These are phyloP conservation scores for Zelostemma sp. DNA, from an alignment of 1,140 invertebrate genomes.

Conservation along the genomic window DNA sequence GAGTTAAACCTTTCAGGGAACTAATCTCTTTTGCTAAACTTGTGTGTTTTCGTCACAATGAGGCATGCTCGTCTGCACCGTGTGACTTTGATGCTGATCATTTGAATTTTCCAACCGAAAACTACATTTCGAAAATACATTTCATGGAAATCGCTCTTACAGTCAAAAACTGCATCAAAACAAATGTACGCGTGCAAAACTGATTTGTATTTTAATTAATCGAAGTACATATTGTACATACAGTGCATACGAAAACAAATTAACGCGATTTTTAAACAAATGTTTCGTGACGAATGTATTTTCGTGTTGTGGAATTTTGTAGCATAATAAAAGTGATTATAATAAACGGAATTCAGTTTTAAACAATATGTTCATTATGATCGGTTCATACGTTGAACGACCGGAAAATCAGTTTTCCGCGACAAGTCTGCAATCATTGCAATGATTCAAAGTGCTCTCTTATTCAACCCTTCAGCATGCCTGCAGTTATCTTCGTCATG, in stretches of 20 bases:
- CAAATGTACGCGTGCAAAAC: too few species aligned
- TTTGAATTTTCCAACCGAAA: not conserved
- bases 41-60: conserved; percentile 13
- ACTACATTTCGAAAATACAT: not conserved
- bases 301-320: too few species aligned
- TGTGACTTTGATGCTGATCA: conserved; percentile 34
- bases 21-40: conserved; percentile 50
- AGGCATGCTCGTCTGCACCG: conserved; percentile 19
- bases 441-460: conserved; percentile 54
- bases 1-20: conserved; percentile 47
- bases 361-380: conserved; percentile 17
- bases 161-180: too few species aligned
- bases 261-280: too few species aligned
- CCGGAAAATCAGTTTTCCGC: conserved; percentile 52
- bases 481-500: conserved; percentile 11
- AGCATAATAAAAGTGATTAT: too few species aligned
- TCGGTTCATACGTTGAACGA: conserved; percentile 29
- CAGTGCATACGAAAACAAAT: too few species aligned
- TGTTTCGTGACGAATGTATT: too few species aligned
- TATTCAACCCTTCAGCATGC: conserved; percentile 34
- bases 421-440: conserved; percentile 48
- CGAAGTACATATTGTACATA: too few species aligned
- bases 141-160: not conserved
- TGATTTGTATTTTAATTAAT: too few species aligned
- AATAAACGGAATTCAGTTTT: conserved; percentile 4